These are phyloP conservation scores for Synergus gifuensis DNA, from an alignment of 2,888 invertebrate species.

Conservation along the genomic window DNA sequence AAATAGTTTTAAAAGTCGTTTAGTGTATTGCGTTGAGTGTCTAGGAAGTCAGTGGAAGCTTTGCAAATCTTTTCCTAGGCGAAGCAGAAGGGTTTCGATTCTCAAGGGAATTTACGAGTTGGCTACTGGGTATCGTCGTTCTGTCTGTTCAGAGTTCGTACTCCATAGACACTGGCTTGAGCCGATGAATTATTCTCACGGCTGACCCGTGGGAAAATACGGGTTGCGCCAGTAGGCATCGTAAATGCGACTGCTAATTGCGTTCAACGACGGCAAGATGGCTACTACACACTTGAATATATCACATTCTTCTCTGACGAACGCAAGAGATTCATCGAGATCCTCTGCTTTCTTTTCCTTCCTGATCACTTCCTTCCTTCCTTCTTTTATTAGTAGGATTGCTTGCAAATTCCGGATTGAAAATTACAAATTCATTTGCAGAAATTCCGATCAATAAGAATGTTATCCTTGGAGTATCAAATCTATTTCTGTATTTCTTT, in stretches of 20 bases:
- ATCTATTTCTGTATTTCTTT: no score
- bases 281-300: conserved; percentile 52
- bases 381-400: background rate
- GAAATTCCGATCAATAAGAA: no score
- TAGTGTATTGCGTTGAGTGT: background rate
- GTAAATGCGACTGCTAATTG: conserved; percentile 75
- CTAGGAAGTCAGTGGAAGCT: background rate
- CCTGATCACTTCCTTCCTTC: conserved; percentile 5
- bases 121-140: conserved; percentile 33
- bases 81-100: conserved; percentile 24
- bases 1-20: background rate
- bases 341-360: conserved; percentile 22
- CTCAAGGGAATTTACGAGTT: conserved; percentile 24
- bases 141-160: conserved; percentile 25
- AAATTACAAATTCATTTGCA: no score
- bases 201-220: conserved; percentile 76
- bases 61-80: conserved; percentile 12
- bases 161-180: conserved; percentile 44
- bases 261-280: conserved; percentile 60
- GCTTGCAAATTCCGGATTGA: no score
- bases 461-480: no score
- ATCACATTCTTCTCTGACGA: conserved; percentile 48
- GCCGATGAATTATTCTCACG: conserved; percentile 76
- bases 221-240: conserved; percentile 73
- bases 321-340: conserved; percentile 33